phyloP scores from a whole-genome alignment of 2,797 vertebrate species.

The Catostomus latipinnis region DNA sequence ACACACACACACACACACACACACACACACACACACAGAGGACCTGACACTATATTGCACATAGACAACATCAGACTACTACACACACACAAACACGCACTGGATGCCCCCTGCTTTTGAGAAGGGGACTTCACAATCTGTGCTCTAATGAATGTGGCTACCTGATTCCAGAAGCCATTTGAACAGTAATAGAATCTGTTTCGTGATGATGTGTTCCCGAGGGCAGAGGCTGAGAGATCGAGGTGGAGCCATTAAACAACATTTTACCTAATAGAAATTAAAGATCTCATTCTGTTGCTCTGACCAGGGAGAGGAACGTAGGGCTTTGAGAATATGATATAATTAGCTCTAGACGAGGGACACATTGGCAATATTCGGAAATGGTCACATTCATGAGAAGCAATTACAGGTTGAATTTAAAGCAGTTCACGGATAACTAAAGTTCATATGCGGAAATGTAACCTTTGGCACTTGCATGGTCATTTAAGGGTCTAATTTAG shows the following conservation, averaged over 20 bases:
- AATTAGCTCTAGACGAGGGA: slow-evolving; percentile 40
- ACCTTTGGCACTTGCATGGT: background rate
- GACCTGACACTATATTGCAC: background rate
- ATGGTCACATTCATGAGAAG: background rate
- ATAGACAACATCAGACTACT: slow-evolving; percentile 12
- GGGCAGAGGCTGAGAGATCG: slow-evolving; percentile 51
- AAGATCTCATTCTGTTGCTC: slow-evolving; percentile 59
- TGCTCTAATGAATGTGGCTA: slow-evolving; percentile 63
- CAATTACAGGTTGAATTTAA: slow-evolving; percentile 17
- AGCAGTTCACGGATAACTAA: slow-evolving; percentile 20
- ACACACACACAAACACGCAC: slow-evolving; percentile 29
- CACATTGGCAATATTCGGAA: background rate
- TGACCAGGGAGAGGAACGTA: slow-evolving; percentile 15
- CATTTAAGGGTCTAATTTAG: slow-evolving; percentile 27
- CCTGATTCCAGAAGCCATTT: slow-evolving; percentile 66
- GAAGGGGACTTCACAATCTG: slow-evolving; percentile 54
- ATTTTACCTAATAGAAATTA: slow-evolving; percentile 68
- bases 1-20: slow-evolving; percentile 37
- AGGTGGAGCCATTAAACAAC: slow-evolving; percentile 64
- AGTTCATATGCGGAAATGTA: background rate
- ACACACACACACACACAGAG: slow-evolving; percentile 15
- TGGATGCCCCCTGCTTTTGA: slow-evolving; percentile 41
- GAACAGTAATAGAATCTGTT: slow-evolving; percentile 65
- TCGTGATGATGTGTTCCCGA: slow-evolving; percentile 58
- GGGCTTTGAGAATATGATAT: slow-evolving; percentile 32